Evolutionary conservation across 2,797 vertebrate genomes (phyloP), one percentile per base, ranked within the genome.

Genomic region (Halcyon badia): DNA sequence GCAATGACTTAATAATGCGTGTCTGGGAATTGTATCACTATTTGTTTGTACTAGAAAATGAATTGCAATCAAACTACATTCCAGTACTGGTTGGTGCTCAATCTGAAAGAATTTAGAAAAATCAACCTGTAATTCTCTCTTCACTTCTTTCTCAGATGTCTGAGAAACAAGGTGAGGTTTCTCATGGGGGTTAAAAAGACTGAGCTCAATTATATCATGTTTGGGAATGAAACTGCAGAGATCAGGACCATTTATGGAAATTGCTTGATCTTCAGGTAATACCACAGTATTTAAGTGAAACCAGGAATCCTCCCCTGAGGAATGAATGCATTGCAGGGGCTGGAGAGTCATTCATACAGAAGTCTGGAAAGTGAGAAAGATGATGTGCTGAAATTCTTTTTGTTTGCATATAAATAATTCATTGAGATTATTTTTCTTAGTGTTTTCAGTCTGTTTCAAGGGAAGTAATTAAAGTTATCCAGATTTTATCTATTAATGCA

Each of bases 41-140:
- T 81, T 95, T 95, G 75, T 91, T 94, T 91, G 69, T 35, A 25
- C 51, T 90, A 76, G 79, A 37, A 65, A 72, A 86, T 51, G 35
- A 90, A 49, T 30, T 71, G 54, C 78, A 70, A 11, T 44, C 83
- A 37, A 13, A 26, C 26, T 17, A 8, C n/a, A 6, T 83, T 89
- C 42, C 61, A 42, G 5, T 41, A 28, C 7, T 30, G 39, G 52
- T 21, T 16, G 6, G 31, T 48, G 51, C 56, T 92, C 10, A 1
- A 56, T 64, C 73, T 46, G 64, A 37, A 60, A 78, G 48, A 25
- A 41, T 20, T 56, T 48, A 8, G 2, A 41, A 37, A 76, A 83
- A 51, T 51, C 68, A 85, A 12, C n/a, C 68, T 57, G 60, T 11
- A n/a, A 46, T 77, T 87, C 57, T 87, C 68, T 8, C 42, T 57